Conservation (phyloP, 2,113 vertebrate species). For the Diphyllodes magnificus region DNA sequence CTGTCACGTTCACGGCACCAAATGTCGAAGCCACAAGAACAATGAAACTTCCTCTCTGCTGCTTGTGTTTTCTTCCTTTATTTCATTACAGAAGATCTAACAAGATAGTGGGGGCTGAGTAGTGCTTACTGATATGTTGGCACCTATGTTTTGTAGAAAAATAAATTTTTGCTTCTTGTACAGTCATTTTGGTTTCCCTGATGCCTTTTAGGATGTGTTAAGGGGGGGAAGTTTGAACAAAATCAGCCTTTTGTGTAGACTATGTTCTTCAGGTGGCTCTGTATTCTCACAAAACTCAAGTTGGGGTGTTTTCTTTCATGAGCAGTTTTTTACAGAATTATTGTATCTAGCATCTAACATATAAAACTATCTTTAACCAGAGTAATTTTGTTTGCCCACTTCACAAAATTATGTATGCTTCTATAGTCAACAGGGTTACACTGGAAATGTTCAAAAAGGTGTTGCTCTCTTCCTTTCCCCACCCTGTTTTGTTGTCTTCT, state of each 20-base stretch:
- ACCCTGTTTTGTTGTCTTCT: not conserved
- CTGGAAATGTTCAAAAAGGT: not conserved
- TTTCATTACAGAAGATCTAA: conserved; percentile 16
- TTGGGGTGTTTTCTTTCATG: not conserved
- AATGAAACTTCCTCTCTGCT: conserved; percentile 45
- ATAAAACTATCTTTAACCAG: not conserved
- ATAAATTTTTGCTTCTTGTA: not conserved
- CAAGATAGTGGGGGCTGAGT: not conserved
- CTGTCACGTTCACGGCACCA: not conserved
- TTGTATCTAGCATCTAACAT: not conserved
- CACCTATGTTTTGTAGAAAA: not conserved
- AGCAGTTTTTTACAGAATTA: not conserved
- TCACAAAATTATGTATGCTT: not conserved
- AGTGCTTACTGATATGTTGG: not conserved
- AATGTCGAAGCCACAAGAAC: not conserved
- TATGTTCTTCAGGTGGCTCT: not conserved
- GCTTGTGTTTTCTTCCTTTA: conserved; percentile 26
- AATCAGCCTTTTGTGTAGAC: not conserved
- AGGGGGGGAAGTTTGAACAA: not conserved
- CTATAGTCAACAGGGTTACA: not conserved
- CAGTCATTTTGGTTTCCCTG: not conserved
- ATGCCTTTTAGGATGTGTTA: not conserved
- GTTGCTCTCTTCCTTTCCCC: not conserved
- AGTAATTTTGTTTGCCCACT: not conserved
- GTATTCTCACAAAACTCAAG: not conserved